Conservation (phyloP, 2,888 invertebrate genomes). For the Agelastica alni region DNA sequence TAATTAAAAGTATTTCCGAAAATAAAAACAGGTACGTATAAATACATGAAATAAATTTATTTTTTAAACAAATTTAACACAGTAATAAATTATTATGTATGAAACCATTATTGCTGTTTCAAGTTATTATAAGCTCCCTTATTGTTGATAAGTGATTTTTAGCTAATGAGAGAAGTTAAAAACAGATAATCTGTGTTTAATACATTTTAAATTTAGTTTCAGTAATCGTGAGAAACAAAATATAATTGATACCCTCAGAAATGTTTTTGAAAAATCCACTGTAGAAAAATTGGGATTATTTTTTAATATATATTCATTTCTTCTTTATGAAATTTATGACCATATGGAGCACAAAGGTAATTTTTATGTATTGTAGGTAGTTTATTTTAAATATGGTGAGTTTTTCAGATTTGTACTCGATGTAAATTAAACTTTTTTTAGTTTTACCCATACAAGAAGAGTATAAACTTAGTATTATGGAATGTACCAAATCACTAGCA, state of each 20-base stretch:
- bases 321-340: conserved; percentile 64
- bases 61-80: background rate
- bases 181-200: too few species aligned
- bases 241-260: conserved; percentile 59
- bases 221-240: conserved; percentile 57
- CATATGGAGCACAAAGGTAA: conserved; percentile 60
- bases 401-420: too few species aligned
- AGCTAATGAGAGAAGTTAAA: too few species aligned
- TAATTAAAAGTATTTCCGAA: conserved; percentile 39
- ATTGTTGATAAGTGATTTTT: too few species aligned
- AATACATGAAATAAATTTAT: too few species aligned
- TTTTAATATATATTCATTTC: conserved; percentile 61
- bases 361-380: background rate
- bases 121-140: too few species aligned
- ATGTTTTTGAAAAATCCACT: conserved; percentile 58
- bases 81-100: too few species aligned
- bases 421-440: conserved; percentile 47
- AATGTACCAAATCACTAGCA: conserved; percentile 61
- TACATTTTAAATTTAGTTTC: too few species aligned
- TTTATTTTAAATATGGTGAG: too few species aligned
- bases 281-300: conserved; percentile 61
- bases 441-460: conserved; percentile 67
- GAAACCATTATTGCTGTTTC: too few species aligned
- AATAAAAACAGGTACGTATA: conserved; percentile 33
- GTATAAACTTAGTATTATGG: conserved; percentile 63